Conservation (phyloP, 2,113 vertebrate genomes). For the Heterotilapia buettikoferi region DNA sequence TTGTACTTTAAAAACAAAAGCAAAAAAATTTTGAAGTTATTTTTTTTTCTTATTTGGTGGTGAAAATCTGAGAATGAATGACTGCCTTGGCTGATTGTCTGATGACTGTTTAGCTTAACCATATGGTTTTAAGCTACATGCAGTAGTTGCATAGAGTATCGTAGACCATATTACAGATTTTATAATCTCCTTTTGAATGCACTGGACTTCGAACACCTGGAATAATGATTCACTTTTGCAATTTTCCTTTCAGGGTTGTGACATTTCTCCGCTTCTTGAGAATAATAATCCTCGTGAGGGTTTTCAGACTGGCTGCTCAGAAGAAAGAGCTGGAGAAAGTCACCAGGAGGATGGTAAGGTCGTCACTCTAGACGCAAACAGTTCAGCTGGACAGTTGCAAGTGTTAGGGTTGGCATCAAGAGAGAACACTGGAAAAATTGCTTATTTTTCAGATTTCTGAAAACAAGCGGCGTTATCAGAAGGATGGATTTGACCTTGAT, state of each 20-base stretch:
- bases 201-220: not conserved
- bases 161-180: not conserved
- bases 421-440: not conserved
- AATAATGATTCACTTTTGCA: not conserved
- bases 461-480: conserved; percentile 91
- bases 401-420: not conserved
- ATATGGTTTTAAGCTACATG: not conserved
- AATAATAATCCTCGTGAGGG: conserved; percentile 82
- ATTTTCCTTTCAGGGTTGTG: conserved; percentile 69
- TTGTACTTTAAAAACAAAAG: not conserved
- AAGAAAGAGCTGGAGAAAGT: conserved; percentile 84
- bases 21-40: accelerated
- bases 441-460: conserved; percentile 79
- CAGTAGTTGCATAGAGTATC: not conserved
- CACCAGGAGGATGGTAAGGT: conserved; percentile 87
- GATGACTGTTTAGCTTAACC: not conserved
- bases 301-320: conserved; percentile 85
- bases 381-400: not conserved
- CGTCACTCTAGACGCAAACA: not conserved
- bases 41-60: not conserved
- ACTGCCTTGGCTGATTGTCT: not conserved
- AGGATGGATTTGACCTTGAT: conserved; percentile 95
- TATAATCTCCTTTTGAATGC: not conserved
- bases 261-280: conserved; percentile 78
- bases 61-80: not conserved